These are phyloP conservation scores for Drosophila testacea DNA, from an alignment of 2,888 invertebrate genomes.

Conservation along the genomic window DNA sequence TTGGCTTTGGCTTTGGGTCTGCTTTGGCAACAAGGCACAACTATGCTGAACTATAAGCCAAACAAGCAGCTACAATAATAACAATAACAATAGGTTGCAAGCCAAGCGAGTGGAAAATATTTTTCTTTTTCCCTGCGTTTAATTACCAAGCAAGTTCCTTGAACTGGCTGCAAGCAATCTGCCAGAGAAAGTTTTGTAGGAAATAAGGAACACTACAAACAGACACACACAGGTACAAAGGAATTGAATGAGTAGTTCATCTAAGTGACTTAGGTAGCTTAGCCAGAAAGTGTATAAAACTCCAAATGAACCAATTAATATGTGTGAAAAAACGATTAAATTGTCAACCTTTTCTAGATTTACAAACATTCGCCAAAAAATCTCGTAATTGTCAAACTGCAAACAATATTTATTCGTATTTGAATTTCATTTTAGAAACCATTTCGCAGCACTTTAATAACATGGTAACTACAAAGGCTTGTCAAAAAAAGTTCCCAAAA, in stretches of 20 bases:
- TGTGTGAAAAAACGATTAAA: slow-evolving; percentile 5
- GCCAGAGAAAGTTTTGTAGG: slow-evolving; percentile 32
- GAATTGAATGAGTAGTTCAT: slow-evolving; percentile 8
- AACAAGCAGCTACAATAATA: slow-evolving; percentile 56
- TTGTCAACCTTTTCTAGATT: neutral
- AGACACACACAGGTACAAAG: slow-evolving; percentile 22
- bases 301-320: slow-evolving; percentile 9
- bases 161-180: slow-evolving; percentile 41
- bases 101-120: slow-evolving; percentile 73
- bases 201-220: neutral
- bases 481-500: neutral
- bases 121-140: slow-evolving; percentile 56
- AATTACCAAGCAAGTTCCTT: slow-evolving; percentile 69
- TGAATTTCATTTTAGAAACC: neutral
- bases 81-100: slow-evolving; percentile 41
- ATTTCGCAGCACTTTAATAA: neutral
- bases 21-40: slow-evolving; percentile 34
- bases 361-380: neutral
- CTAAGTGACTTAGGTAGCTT: neutral
- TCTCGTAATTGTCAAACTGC: neutral
- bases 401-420: neutral
- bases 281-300: slow-evolving; percentile 2
- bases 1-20: slow-evolving; percentile 12
- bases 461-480: neutral
- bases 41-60: slow-evolving; percentile 65